These are phyloP conservation scores for Drosophila ohnishii DNA, from an alignment of 1,140 invertebrate genomes.

Conservation along the genomic window DNA sequence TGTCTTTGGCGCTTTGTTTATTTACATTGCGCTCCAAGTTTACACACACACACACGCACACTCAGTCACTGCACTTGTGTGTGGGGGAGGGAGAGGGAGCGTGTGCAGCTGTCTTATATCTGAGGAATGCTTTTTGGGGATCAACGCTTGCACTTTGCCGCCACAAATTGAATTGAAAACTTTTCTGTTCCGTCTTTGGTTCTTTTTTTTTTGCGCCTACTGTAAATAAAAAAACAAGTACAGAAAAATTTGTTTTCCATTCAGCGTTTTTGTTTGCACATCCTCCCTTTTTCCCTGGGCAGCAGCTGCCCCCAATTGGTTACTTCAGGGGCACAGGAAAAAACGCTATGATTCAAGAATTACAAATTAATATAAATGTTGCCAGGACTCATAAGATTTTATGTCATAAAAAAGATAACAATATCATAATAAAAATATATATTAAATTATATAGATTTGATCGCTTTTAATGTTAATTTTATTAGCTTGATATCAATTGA, in stretches of 20 bases:
- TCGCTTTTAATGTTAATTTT: not conserved
- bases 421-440: not conserved
- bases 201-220: conserved; percentile 35
- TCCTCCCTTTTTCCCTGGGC: conserved; percentile 10
- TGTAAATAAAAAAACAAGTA: conserved; percentile 58
- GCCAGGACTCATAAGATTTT: not conserved
- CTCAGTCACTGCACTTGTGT: conserved; percentile 26
- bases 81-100: conserved; percentile 18
- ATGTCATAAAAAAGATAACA: not conserved
- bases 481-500: not conserved
- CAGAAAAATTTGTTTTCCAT: conserved; percentile 52
- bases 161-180: conserved; percentile 58
- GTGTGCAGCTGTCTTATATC: conserved; percentile 61
- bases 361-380: not conserved
- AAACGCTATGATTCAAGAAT: not conserved
- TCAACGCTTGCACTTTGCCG: conserved; percentile 37
- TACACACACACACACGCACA: conserved; percentile 46
- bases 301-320: conserved; percentile 23
- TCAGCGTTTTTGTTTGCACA: conserved; percentile 53
- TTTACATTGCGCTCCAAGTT: conserved; percentile 79
- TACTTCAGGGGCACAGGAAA: not conserved
- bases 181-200: conserved; percentile 44
- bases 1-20: conserved; percentile 76
- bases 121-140: conserved; percentile 50
- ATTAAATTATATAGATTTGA: too few species aligned